Evolutionary conservation across 1,140 invertebrate genomes (phyloP).

Genomic region (Ips nitidus): DNA sequence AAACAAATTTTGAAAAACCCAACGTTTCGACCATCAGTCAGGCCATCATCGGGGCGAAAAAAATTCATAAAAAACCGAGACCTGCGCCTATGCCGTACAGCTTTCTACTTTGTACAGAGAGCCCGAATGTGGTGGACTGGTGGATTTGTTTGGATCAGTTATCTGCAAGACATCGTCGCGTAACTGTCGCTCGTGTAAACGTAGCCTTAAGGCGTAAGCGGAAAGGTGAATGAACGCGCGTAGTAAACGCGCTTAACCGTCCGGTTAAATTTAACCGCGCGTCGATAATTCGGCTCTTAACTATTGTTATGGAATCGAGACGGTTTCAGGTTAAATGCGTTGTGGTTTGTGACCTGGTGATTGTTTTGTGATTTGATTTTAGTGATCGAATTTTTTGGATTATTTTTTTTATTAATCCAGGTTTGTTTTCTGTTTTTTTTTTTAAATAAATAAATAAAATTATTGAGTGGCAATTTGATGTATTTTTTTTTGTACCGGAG

Average conservation of each 20-base stretch:
- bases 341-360: conserved; percentile 40
- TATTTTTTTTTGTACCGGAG: no score
- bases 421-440: background rate
- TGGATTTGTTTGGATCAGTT: conserved; percentile 26
- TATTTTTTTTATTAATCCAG: conserved; percentile 11
- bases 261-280: background rate
- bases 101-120: conserved; percentile 35
- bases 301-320: background rate
- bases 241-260: background rate
- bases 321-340: conserved; percentile 40
- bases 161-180: conserved; percentile 26
- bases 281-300: background rate
- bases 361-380: conserved; percentile 26
- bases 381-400: conserved; percentile 14
- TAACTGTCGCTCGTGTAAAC: conserved; percentile 1
- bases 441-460: background rate
- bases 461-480: background rate
- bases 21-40: no score
- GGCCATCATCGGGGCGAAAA: background rate
- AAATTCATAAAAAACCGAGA: conserved; percentile 7
- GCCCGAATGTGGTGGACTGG: conserved; percentile 14
- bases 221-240: conserved; percentile 33
- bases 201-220: conserved; percentile 9
- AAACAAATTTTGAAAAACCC: no score
- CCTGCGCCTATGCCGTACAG: conserved; percentile 36